Base-by-base conservation (phyloP, 2,113 vertebrate species). In the Calyptomena viridis region DNA sequence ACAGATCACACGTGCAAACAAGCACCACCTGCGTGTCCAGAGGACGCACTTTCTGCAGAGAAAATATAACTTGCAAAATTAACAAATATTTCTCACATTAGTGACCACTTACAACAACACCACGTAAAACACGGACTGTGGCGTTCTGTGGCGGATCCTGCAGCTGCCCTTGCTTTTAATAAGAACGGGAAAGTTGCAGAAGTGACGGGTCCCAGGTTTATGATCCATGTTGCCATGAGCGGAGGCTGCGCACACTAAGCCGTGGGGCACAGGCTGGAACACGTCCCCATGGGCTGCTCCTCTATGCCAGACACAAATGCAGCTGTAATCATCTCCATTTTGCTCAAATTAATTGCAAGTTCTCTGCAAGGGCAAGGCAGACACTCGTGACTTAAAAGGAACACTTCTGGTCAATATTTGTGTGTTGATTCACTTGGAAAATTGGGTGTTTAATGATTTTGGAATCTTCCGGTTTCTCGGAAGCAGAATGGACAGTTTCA, bases 231-330 rank as follows among this genome's bases (percentile, higher is more conserved):
- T 31, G 83, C 2, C 52, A 7, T 0, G 0, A 8, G 87, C 50
- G 24, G 60, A 50, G 91, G 81, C 87, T 79, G 93, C 1, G 47
- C 46, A 9, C 42, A 15, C 80, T 40, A 5, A 52, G 59, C 82
- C 88, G 1, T 35, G 92, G 90, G 93, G 55, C 40, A 1, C 96
- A 94, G 95, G 96, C 80, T 64, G 55, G 59, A 75, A 89, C 96
- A 95, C 20, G 75, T 94, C 93, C 80, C 90, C 82, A 30, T 12
- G 74, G 94, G 93, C 87, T 55, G 92, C 23, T 91, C 69, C 94
- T 76, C 91, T 46, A 13, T 3, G 49, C 22, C 84, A 30, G 18
- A 39, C 30, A 27, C 14, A 31, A 69, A 42, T 5, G 18, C 63
- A 9, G 78, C 87, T 80, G 75, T 7, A 74, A 78, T 62, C 91